Evolutionary conservation across 2,113 vertebrate species (phyloP), one percentile per base, ranked within the genome.

Genomic region (Sebastes fasciatus): DNA sequence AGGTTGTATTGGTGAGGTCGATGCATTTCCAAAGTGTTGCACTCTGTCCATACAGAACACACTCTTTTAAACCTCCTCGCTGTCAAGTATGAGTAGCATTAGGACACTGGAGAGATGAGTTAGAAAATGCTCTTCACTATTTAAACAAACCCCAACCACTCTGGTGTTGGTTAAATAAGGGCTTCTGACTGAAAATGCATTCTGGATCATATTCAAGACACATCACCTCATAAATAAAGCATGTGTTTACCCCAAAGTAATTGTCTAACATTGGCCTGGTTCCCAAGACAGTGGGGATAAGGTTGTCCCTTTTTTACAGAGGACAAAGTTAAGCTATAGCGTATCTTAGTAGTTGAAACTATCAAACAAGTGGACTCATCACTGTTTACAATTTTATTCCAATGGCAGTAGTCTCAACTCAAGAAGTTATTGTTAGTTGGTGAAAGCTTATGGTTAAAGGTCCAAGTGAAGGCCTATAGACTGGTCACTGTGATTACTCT

Each of bases 91-190:
- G 16, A 45, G 23, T 26, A 65, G 43, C 54, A 42, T 42, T 66
- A 66, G 62, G 52, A 19, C 68, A 43, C 67, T 57, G 4, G 10
- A 26, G 66, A 58, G 73, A 61, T 40, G 55, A 82, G 4, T 79
- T 52, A 62, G 4, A 79, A 17, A 61, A 54, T 48, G 51, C 60
- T 34, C 40, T 26, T 70, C n/a, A 14, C 57, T 43, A 14, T 69
- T 52, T 62, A 70, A 70, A 70, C 57, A 54, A 79, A 70, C 21
- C 13, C 4, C 0, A 52, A 67, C 5, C 6, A 61, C 45, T 52
- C 23, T n/a, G n/a, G 43, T 65, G 17, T 64, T 21, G 21, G 6
- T 46, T 63, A 46, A 80, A 72, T 23, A 72, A n/a, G 1, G 6
- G 5, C 6, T 3, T 16, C 55, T 54, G 7, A 54, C 34, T 68